Conservation (phyloP, 2,888 invertebrate species). For the Polydrusus tereticollis region DNA sequence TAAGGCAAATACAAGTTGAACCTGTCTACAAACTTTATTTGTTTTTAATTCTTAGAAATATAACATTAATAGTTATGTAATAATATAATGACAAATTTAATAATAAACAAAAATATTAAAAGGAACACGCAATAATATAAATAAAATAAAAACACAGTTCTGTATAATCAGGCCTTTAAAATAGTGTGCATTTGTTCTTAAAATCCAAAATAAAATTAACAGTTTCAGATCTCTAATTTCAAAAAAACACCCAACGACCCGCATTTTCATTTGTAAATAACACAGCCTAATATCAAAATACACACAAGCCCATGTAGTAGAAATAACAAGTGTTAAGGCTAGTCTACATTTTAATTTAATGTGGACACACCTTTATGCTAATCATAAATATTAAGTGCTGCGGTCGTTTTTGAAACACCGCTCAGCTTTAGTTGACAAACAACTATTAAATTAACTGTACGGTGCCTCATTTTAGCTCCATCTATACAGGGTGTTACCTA, state of each 20-base stretch:
- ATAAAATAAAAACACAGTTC: slow-evolving; percentile 24
- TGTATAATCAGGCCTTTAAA: slow-evolving; percentile 23
- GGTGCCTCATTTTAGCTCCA: too few species aligned
- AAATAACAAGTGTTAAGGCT: slow-evolving; percentile 4
- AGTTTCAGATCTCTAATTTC: slow-evolving; percentile 6
- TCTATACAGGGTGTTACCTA: too few species aligned
- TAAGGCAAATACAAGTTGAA: slow-evolving; percentile 32
- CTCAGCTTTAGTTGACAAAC: too few species aligned
- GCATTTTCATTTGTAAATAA: slow-evolving; percentile 28
- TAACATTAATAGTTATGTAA: slow-evolving; percentile 39
- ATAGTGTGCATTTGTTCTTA: slow-evolving; percentile 9
- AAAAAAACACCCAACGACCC: slow-evolving; percentile 18
- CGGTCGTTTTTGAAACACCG: too few species aligned
- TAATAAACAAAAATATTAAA: slow-evolving; percentile 31
- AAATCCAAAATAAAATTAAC: slow-evolving; percentile 7
- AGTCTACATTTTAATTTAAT: too few species aligned
- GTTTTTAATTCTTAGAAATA: slow-evolving; percentile 40
- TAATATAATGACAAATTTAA: slow-evolving; percentile 31
- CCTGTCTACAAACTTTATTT: slow-evolving; percentile 26
- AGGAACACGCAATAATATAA: slow-evolving; percentile 27
- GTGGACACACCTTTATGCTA: too few species aligned
- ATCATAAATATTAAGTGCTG: background rate
- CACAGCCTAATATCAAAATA: slow-evolving; percentile 32
- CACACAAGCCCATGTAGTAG: slow-evolving; percentile 14
- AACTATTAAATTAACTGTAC: too few species aligned